phyloP scores from a whole-genome alignment of 2,888 invertebrate species.

The Megaustenia siamemsis region DNA sequence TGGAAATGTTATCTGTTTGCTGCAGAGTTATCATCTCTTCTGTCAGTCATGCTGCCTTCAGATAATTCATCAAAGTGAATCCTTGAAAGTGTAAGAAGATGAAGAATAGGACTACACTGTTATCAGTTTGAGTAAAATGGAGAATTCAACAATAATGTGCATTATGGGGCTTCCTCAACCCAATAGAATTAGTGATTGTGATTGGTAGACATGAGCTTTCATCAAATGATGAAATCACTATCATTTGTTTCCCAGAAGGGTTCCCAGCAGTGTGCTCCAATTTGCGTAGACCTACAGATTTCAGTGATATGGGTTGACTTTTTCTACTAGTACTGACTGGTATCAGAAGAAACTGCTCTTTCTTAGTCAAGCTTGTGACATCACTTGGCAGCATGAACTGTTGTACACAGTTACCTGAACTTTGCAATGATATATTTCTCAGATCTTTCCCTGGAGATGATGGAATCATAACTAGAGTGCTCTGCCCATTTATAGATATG shows the following conservation, averaged over 20 bases:
- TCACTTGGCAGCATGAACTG: neutral
- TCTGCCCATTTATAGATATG: neutral
- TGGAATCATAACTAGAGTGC: neutral
- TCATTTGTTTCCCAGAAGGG: neutral
- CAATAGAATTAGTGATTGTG: too few species aligned
- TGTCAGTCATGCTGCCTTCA: too few species aligned
- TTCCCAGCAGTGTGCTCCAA: neutral
- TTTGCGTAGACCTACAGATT: neutral
- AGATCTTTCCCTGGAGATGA: neutral
- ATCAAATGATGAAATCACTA: slow-evolving; percentile 18
- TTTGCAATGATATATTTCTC: neutral
- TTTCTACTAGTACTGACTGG: neutral
- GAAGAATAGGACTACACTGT: too few species aligned
- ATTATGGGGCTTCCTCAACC: too few species aligned
- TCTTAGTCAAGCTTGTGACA: neutral
- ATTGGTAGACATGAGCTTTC: neutral
- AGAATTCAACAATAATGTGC: too few species aligned
- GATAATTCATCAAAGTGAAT: too few species aligned
- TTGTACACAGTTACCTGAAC: neutral
- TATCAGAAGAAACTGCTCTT: neutral
- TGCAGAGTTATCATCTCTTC: too few species aligned
- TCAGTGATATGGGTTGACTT: neutral
- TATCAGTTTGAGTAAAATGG: too few species aligned
- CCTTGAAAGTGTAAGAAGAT: too few species aligned
- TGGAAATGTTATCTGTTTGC: too few species aligned